Evolutionary conservation across 1,140 invertebrate genomes (phyloP), one percentile per base, ranked within the genome.

Genomic region (Caenorhabditis briggsae): DNA sequence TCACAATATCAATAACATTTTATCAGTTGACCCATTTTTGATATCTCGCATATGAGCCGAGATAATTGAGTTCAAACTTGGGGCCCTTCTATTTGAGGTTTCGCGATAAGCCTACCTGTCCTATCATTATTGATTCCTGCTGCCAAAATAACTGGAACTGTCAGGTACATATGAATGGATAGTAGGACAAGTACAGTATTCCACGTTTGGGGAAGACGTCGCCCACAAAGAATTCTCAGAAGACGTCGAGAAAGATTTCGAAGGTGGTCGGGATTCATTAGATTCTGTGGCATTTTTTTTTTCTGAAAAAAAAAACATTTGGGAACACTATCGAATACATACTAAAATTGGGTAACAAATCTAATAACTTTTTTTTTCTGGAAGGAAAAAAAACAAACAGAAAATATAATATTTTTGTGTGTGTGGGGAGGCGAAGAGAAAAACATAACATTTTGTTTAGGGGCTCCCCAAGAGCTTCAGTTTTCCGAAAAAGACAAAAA

Each of bases 121-220:
- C 70, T 50, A 50, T 78, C 46, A 5, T 78, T n/a, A 78, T 78
- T 78, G 8, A 87, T 87, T 16, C 83, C 86, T 23, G 83, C 74
- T 8, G 82, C 82, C 11, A 87, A 25, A 33, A 87, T 87, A 23
- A 87, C 83, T 20, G 86, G 86, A 12, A 87, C 86, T 16, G 86
- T 87, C 5, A 87, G 58, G n/a, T 87, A 87, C 86, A 87, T 87
- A 46, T 87, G 86, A 70, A 87, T 87, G 2, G 86, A 87, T 8
- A 87, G 65, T 3, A 87, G 56, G 3, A 87, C 86, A 43, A 87
- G 83, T 25, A 87, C 86, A 43, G 86, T 87, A 56, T 87, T 87
- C 86, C 86, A 87, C 2, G 86, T 87, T 43, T 87, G 86, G 8
- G 86, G 86, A n/a, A 87, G 86, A 33, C 83, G 61, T 20, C 85